These are phyloP conservation scores for Marmota monax DNA, from an alignment of 2,113 vertebrate genomes.

Conservation along the genomic window DNA sequence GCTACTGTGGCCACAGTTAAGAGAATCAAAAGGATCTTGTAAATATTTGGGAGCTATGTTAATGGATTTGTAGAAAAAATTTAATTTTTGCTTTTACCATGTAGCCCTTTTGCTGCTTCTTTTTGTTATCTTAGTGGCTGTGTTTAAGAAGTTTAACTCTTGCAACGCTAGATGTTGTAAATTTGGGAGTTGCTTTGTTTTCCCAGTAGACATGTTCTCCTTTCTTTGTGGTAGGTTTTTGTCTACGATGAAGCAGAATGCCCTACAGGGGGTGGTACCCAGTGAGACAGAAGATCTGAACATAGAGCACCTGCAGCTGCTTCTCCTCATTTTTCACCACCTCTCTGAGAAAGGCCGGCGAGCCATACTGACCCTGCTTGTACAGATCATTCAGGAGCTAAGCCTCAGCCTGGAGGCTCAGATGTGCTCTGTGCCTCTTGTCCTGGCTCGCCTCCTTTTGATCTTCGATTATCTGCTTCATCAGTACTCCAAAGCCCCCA, in stretches of 20 bases:
- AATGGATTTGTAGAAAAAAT: not conserved
- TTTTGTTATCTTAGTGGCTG: not conserved
- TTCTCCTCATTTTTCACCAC: slow-evolving; percentile 98
- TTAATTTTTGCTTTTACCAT: not conserved
- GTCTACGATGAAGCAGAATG: slow-evolving; percentile 95
- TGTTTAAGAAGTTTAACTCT: not conserved
- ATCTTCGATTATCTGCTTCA: slow-evolving; percentile 98
- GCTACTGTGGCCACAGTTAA: not conserved
- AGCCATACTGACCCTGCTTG: slow-evolving; percentile 91
- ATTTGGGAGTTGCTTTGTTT: not conserved
- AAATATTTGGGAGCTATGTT: not conserved
- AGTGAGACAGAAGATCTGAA: slow-evolving; percentile 96
- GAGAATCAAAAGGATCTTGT: not conserved
- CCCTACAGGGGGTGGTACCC: slow-evolving; percentile 92
- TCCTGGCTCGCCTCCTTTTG: slow-evolving; percentile 93
- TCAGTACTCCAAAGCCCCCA: slow-evolving; percentile 94
- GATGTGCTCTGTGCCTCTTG: slow-evolving; percentile 92
- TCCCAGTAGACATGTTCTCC: not conserved
- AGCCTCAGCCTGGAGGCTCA: slow-evolving; percentile 92
- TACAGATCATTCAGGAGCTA: slow-evolving; percentile 95
- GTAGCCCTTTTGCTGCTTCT: not conserved
- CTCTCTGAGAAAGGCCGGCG: slow-evolving; percentile 94
- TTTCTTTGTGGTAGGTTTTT: slow-evolving; percentile 90
- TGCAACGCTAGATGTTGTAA: not conserved
- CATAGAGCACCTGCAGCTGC: slow-evolving; percentile 96